Evolutionary conservation across 2,113 vertebrate genomes (phyloP), one percentile per base, ranked within the genome.

Genomic region (Cacatua alba): DNA sequence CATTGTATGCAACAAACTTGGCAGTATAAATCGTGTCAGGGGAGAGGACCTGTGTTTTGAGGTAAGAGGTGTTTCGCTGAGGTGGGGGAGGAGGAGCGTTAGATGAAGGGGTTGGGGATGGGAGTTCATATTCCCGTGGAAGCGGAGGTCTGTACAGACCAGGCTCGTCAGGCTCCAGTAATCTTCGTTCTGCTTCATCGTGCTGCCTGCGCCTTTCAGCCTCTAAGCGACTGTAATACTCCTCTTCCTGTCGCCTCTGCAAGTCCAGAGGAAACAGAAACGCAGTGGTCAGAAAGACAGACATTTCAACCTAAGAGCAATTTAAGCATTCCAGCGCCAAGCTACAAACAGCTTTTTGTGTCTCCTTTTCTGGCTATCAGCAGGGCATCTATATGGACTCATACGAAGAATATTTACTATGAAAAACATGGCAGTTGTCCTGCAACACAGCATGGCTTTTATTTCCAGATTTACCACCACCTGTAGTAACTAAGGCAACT

Each of bases 21-120:
- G 99, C 99, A 97, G 99, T 99, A 98, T 99, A 99, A 98, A 99
- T 98, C 96, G 99, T 98, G 98, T 99, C 99, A 78, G 99, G 99
- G 98, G 99, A 99, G 97, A 98, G 98, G 98, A 98, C 99, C 98
- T 99, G 99, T 80, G 99, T 99, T 99, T 99, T 99, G 98, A 99
- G 99, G 99, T 99, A 99, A 98, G 99, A 99, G 97, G 99, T 98
- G 97, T 99, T 99, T 98, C 99, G 99, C 98, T 99, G 99, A 96
- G 99, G 99, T 80, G 99, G 99, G 97, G 99, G 99, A 84, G 99
- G 99, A 97, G 99, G 99, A 97, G 98, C 96, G 92, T 98, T 98
- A 97, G 98, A 97, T 96, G 96, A 98, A 80, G 97, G 97, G 97
- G 97, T 90, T 86, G 94, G 96, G 93, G 98, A 69, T 46, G 97